Percentiles rank a stretch among this genome's conserved stretches.
Conservation (phyloP, 2,888 invertebrate species). For the Xanthorhoe spadicearia region DNA sequence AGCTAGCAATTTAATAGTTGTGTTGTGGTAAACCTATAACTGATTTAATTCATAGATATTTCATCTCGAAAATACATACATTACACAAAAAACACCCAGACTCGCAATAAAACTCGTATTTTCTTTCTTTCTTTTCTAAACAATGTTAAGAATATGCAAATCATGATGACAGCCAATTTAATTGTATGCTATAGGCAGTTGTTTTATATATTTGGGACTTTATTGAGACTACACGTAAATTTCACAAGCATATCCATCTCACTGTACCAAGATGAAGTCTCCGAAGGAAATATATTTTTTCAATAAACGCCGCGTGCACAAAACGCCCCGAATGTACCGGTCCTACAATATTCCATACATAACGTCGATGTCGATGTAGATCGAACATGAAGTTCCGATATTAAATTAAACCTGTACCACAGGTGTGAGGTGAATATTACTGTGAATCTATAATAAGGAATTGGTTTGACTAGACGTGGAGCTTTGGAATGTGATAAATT, state of each 20-base stretch:
- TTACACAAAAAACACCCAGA: too few species aligned
- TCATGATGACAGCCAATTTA: too few species aligned
- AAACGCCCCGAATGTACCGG: constrained; percentile 37
- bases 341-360: constrained; percentile 44
- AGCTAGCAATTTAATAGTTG: too few species aligned
- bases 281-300: constrained; percentile 25
- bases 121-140: too few species aligned
- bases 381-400: constrained; percentile 72
- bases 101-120: too few species aligned
- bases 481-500: constrained; percentile 20
- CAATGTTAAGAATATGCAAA: too few species aligned
- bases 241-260: background rate
- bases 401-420: constrained; percentile 64
- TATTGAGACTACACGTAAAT: background rate
- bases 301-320: constrained; percentile 41
- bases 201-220: too few species aligned
- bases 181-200: too few species aligned
- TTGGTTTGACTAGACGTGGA: constrained; percentile 16
- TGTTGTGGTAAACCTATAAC: too few species aligned
- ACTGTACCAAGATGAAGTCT: background rate
- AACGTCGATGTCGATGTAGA: constrained; percentile 46
- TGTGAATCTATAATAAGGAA: constrained; percentile 25
- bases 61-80: too few species aligned
- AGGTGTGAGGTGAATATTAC: constrained; percentile 31
- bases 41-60: too few species aligned